Evolutionary conservation across 2,888 invertebrate species (phyloP), one percentile per base, ranked within the genome.

Genomic region (Ennomos erosarius): DNA sequence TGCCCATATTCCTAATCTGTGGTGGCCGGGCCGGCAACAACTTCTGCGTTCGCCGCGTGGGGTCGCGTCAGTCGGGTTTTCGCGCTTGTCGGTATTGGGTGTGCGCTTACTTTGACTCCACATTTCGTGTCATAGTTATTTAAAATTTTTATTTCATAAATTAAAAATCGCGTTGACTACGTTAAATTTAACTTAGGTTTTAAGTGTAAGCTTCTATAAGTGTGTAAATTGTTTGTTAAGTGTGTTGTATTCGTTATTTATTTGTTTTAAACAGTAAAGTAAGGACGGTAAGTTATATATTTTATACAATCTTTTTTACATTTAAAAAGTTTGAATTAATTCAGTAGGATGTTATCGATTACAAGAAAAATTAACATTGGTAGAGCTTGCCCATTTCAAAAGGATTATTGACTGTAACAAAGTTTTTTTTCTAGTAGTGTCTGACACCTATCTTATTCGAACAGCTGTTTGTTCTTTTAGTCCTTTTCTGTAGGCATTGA

Each of bases 21-120:
- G 26, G n/a, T n/a, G n/a, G n/a, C n/a, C n/a, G n/a, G n/a, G n/a
- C n/a, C n/a, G n/a, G 26, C 6, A 3, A 6, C 26, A 26, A 6
- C 33, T 11, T 51, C 60, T 57, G 10, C 46, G 55, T 5, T 67
- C 69, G 61, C 77, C 84, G 81, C 79, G 63, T 79, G 86, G 82
- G 78, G 82, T 79, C 78, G 80, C 80, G 65, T 61, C 75, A 92
- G 92, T 92, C 90, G 91, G 91, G 90, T 92, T 92, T 91, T 85
- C 87, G 85, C 87, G 86, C 84, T 90, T 79, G 85, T 76, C 78
- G 83, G 85, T 79, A 76, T 71, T 59, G 79, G 84, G 80, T 84
- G 88, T 84, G 72, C 74, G 80, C 81, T 70, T 71, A 70, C 77
- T 76, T 85, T 81, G 84, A 79, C 84, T 87, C 84, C 75, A 75